Evolutionary conservation across 2,888 invertebrate genomes (phyloP).

Genomic region (Baccha elongata): DNA sequence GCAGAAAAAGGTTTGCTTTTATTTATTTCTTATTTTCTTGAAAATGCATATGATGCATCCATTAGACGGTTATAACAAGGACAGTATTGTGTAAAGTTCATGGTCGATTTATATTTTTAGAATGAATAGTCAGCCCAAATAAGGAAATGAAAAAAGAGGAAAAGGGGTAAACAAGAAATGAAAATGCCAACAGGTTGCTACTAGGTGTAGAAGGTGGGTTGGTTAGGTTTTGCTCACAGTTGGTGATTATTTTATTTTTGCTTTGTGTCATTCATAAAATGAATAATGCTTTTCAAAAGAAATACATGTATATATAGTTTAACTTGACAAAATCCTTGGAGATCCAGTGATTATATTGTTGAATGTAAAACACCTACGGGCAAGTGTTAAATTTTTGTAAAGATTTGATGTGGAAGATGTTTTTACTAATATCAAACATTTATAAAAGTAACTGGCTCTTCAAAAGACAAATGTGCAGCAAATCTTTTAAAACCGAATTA

Average conservation of each 20-base stretch:
- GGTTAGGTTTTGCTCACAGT: background rate
- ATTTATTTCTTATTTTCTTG: conserved; percentile 28
- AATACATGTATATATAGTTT: background rate
- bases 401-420: background rate
- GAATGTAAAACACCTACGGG: background rate
- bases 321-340: background rate
- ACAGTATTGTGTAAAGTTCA: conserved; percentile 30
- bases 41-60: conserved; percentile 46
- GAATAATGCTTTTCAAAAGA: background rate
- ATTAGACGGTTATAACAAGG: conserved; percentile 40
- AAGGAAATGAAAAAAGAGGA: conserved; percentile 23
- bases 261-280: background rate
- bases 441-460: too few species aligned
- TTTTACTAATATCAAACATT: too few species aligned
- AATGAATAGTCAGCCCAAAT: background rate
- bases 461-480: too few species aligned
- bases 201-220: background rate
- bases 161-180: conserved; percentile 6
- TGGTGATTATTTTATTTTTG: background rate
- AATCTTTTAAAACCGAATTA: too few species aligned
- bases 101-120: conserved; percentile 31
- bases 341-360: background rate
- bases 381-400: background rate
- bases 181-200: conserved; percentile 10
- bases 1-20: conserved; percentile 13